A percentile compares a stretch with the other conserved stretches of the same genome.
Evolutionary conservation across 2,113 vertebrate genomes (phyloP).

Genomic region (Brachionichthys hirsutus): DNA sequence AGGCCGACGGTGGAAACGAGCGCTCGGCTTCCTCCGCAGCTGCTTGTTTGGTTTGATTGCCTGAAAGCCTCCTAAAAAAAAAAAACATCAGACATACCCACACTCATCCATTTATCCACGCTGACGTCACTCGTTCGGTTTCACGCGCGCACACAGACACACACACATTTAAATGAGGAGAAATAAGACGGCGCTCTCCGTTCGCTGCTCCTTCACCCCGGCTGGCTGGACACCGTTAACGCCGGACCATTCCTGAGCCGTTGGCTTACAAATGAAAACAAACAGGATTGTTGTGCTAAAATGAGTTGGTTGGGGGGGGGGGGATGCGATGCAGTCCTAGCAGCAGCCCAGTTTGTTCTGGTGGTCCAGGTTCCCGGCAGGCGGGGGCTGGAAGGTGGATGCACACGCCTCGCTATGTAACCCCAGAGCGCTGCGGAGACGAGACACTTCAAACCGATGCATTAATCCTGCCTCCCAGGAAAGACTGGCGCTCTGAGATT

Average conservation of each 20-base stretch:
- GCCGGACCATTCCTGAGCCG: slow-evolving; percentile 43
- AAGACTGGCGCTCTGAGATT: slow-evolving; percentile 36
- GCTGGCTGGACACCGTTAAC: slow-evolving; percentile 33
- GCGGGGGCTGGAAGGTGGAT: background rate
- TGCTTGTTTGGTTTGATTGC: slow-evolving; percentile 66
- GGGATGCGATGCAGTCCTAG: background rate
- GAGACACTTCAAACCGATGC: slow-evolving; percentile 19
- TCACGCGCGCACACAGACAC: slow-evolving; percentile 13
- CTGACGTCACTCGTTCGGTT: background rate
- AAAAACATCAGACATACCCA: slow-evolving; percentile 24
- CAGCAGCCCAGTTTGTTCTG: slow-evolving; percentile 30
- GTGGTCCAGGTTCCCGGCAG: slow-evolving; percentile 37
- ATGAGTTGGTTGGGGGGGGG: slow-evolving; percentile 25
- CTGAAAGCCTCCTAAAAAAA: slow-evolving; percentile 55
- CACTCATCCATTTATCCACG: slow-evolving; percentile 40
- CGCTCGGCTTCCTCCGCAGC: slow-evolving; percentile 48
- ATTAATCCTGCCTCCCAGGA: slow-evolving; percentile 15
- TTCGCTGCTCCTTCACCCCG: slow-evolving; percentile 41
- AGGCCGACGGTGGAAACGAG: slow-evolving; percentile 7
- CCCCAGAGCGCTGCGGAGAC: background rate
- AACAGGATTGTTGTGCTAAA: slow-evolving; percentile 61
- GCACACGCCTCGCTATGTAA: slow-evolving; percentile 5
- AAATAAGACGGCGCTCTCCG: slow-evolving; percentile 40
- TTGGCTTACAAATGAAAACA: slow-evolving; percentile 56
- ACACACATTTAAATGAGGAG: slow-evolving; percentile 27